These are phyloP conservation scores for Melitaea cinxia DNA, from an alignment of 1,140 invertebrate genomes.

Conservation along the genomic window DNA sequence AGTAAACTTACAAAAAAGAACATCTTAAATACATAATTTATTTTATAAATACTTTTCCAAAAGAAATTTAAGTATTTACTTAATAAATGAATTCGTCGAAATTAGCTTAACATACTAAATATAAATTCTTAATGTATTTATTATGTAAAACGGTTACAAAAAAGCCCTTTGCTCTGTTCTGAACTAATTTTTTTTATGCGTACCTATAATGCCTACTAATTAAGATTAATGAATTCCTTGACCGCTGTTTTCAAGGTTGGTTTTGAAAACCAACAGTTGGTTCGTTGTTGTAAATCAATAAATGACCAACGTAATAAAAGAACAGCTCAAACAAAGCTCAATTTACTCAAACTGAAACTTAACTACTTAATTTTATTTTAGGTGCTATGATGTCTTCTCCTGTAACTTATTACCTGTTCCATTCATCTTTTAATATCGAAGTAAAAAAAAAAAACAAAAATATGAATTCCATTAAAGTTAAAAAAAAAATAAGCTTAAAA, in stretches of 20 bases:
- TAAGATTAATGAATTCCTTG: not conserved
- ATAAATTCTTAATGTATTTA: too few relatives aligned
- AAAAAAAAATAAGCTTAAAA: not conserved
- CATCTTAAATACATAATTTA: too few relatives aligned
- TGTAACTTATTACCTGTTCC: not conserved
- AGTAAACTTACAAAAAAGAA: too few relatives aligned
- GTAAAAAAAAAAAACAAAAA: too few relatives aligned
- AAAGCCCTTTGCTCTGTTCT: not conserved
- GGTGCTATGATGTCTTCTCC: not conserved
- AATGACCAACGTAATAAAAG: not conserved
- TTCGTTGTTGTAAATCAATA: conserved; percentile 1
- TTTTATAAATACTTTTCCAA: too few relatives aligned
- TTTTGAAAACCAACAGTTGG: too few relatives aligned
- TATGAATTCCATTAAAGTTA: not conserved
- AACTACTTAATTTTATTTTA: not conserved
- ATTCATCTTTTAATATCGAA: too few relatives aligned
- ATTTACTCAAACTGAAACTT: not conserved
- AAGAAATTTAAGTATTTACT: too few relatives aligned
- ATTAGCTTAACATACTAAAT: too few relatives aligned
- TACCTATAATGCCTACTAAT: not conserved
- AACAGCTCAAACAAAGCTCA: not conserved
- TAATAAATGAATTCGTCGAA: too few relatives aligned
- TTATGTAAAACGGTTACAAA: not conserved
- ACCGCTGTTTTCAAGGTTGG: not conserved
- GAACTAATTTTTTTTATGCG: not conserved